Evolutionary conservation across 1,140 invertebrate genomes (phyloP).

Genomic region (Oedothorax gibbosus): DNA sequence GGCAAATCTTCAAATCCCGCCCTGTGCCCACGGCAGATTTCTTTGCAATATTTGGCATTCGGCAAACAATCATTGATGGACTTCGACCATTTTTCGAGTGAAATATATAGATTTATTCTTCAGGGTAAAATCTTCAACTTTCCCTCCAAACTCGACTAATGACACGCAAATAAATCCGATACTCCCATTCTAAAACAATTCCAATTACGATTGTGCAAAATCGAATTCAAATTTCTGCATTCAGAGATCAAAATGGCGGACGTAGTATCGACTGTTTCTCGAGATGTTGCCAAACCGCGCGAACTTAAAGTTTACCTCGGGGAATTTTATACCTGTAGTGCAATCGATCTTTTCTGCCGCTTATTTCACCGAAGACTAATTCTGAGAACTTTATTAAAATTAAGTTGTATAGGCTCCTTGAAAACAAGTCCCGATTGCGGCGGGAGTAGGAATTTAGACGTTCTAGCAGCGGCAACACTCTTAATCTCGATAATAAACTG

Average conservation of each 20-base stretch:
- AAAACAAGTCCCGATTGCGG: slow-evolving; percentile 18
- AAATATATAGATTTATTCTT: neutral
- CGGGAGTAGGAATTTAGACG: slow-evolving; percentile 19
- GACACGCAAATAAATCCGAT: neutral
- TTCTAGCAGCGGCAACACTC: neutral
- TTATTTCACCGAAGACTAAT: slow-evolving; percentile 53
- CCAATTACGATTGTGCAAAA: neutral
- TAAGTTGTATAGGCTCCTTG: slow-evolving; percentile 7
- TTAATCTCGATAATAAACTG: slow-evolving; percentile 30
- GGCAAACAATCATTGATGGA: neutral
- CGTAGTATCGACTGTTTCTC: neutral
- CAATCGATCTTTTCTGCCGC: slow-evolving; percentile 38
- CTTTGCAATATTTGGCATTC: no score
- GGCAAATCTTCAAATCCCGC: no score
- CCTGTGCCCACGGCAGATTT: no score
- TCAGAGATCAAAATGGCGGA: slow-evolving; percentile 17
- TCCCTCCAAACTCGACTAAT: neutral
- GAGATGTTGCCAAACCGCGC: slow-evolving; percentile 6
- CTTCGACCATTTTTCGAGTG: neutral
- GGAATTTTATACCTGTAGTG: slow-evolving; percentile 32
- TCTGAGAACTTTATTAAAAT: slow-evolving; percentile 56
- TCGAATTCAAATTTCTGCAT: neutral
- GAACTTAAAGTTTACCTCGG: slow-evolving; percentile 23
- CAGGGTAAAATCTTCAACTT: neutral
- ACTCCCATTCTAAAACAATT: neutral